Base-by-base conservation (phyloP, 2,113 vertebrate genomes). In the Motacilla alba region DNA sequence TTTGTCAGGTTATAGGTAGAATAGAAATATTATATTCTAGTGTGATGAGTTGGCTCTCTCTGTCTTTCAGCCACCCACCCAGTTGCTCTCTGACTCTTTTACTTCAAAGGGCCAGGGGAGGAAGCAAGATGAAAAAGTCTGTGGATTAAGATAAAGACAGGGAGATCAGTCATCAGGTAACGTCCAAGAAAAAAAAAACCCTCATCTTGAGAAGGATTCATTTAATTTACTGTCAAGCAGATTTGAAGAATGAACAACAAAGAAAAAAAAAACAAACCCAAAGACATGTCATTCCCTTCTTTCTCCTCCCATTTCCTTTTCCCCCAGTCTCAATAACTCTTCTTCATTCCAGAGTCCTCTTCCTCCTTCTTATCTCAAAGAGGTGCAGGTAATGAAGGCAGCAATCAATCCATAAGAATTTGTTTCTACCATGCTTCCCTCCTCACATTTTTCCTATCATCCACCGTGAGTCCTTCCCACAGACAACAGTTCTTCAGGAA, bases 331-430 rank as follows among this genome's bases (percentile, higher is more conserved):
- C 20, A 50, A 17, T n/a, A 68, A 30, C 13, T 50, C 2, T 43
- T 13, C 3, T 64, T 63, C 23, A 12, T 83, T 94, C 17, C 11
- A 19, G 31, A 31, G 8, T 58, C 16, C 7, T 66, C n/a, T 43
- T 39, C 6, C 7, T 70, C 22, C 18, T 73, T 12, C 27, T 64
- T 9, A 22, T 43, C 44, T 68, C 21, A 3, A 3, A 83, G 11
- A 3, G 3, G 0, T 33, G 7, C 21, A 69, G 15, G 7, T 41
- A 80, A 39, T 49, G 26, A 16, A 7, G 2, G 0, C 1, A 3
- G 26, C 11, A 8, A 43, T 53, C 24, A 78, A 10, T 24, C 16
- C 6, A 3, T 22, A 41, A 70, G 10, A 39, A 19, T n/a, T 83
- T n/a, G 1, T 44, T 39, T 64, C 44, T 76, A 12, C 4, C 3